Base-by-base conservation (phyloP, 2,113 vertebrate genomes). In the Camelus bactrianus region DNA sequence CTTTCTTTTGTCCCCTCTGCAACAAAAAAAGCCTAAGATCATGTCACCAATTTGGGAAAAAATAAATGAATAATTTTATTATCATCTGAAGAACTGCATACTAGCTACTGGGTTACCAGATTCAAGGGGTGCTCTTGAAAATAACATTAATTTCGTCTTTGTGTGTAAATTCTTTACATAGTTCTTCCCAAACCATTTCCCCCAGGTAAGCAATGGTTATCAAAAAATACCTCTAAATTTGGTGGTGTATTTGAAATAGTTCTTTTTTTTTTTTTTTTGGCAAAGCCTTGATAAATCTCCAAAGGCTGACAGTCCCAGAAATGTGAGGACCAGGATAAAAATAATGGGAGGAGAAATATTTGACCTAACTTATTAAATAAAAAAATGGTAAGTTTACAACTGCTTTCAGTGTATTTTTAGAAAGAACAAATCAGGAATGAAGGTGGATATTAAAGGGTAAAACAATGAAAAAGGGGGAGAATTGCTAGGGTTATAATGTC, bases 361-460 rank as follows among this genome's bases (percentile, higher is more conserved):
- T 70, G n/a, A 65, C 84, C 80, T 92, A 52, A 38, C 17, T 84
- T 64, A 62, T 52, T 73, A 87, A 65, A 72, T 35, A 88, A 30
- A 80, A 98, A 98, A 98, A 88, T 97, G 98, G 98, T 98, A 97
- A 95, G 96, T 92, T 94, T 98, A 91, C 94, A 95, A 94, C 84
- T 97, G 96, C 88, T 97, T 98, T 98, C 94, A 95, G 94, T 93
- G 84, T 91, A 96, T 97, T 96, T 97, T 98, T 96, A 97, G 96
- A 98, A 91, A 98, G 94, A 98, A 95, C 94, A 97, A 98, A 97
- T 97, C 92, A 98, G 95, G 92, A 97, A 93, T 94, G 72, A 97
- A 97, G 95, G 95, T 91, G 83, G 96, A 93, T 95, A 96, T 98
- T 97, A 98, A 98, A 90, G 93, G 83, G 88, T 85, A 75, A 98